These are phyloP conservation scores for Motacilla tschutschensis DNA, from an alignment of 2,113 vertebrate species.

Conservation along the genomic window DNA sequence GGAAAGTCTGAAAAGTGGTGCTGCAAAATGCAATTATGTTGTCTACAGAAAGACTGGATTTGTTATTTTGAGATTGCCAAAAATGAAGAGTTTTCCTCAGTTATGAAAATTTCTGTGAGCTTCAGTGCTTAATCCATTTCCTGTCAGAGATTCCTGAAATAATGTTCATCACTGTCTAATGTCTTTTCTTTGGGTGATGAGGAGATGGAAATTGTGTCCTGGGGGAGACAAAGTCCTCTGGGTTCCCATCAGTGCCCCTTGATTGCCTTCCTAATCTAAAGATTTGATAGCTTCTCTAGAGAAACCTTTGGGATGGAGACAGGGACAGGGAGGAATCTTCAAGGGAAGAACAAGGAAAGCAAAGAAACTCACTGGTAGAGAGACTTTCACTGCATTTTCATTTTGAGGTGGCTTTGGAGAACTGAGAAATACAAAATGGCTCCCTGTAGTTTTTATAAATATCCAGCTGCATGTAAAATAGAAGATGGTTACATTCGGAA, in stretches of 20 bases:
- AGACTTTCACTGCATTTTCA: background rate
- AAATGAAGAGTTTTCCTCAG: background rate
- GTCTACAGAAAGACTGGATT: background rate
- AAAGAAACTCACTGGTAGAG: background rate
- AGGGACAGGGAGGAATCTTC: background rate
- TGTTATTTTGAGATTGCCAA: background rate
- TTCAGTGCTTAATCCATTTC: background rate
- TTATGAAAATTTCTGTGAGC: background rate
- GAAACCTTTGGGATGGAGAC: background rate
- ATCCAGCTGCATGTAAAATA: background rate
- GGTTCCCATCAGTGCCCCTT: background rate
- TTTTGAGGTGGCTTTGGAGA: background rate
- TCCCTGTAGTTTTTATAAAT: background rate
- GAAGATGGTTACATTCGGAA: background rate
- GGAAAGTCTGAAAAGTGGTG: background rate
- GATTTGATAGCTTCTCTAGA: background rate
- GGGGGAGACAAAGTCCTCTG: background rate
- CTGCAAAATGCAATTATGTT: background rate
- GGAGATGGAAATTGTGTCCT: background rate
- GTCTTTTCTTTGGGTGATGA: background rate
- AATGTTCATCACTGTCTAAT: background rate
- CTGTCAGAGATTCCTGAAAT: background rate
- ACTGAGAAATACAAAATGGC: background rate
- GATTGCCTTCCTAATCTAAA: background rate
- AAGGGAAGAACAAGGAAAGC: background rate